phyloP scores from a whole-genome alignment of 2,888 invertebrate species.

The Idaea biselata region DNA sequence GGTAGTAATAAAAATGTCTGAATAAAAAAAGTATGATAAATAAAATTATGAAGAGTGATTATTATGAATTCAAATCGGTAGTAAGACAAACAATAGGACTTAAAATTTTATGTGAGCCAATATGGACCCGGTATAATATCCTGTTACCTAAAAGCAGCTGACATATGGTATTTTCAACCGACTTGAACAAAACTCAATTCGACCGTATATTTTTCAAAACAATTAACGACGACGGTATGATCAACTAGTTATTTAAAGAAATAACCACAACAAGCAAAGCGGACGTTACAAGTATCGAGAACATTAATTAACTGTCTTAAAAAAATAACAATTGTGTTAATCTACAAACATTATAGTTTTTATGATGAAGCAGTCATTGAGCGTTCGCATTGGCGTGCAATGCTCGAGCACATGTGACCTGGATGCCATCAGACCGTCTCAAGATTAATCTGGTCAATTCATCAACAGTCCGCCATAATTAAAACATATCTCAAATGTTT shows the following conservation, averaged over 20 bases:
- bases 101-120: no score
- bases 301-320: not conserved
- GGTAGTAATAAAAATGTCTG: no score
- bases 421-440: constrained; percentile 68
- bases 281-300: not conserved
- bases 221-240: not conserved
- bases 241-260: not conserved
- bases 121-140: no score
- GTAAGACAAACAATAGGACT: no score
- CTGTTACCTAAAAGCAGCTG: no score
- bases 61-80: no score
- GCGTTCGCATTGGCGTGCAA: constrained; percentile 49
- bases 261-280: not conserved
- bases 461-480: constrained; percentile 48
- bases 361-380: constrained; percentile 59
- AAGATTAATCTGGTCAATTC: constrained; percentile 66
- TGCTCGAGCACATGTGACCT: constrained; percentile 64
- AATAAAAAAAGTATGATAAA: no score
- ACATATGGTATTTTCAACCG: no score
- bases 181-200: no score
- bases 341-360: constrained; percentile 48
- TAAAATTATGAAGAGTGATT: no score
- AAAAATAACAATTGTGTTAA: constrained; percentile 28
- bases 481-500: constrained; percentile 26
- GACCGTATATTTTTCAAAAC: not conserved